Evolutionary conservation across 1,140 invertebrate genomes (phyloP).

Genomic region (Penaeus indicus): DNA sequence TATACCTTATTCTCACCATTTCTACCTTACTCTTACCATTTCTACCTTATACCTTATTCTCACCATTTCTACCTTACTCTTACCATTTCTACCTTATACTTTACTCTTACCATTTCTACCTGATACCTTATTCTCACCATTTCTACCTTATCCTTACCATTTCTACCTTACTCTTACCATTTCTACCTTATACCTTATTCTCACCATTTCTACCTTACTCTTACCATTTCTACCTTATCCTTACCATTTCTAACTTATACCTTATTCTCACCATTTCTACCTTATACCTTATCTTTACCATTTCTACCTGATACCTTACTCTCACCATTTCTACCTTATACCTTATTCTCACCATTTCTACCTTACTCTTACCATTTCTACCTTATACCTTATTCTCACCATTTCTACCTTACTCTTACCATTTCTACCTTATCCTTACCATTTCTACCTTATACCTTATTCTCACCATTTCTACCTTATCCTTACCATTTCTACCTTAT

Average conservation of each 20-base stretch:
- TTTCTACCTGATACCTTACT: background rate
- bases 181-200: background rate
- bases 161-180: no score
- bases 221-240: background rate
- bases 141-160: background rate
- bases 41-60: background rate
- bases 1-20: no score
- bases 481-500: background rate
- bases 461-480: background rate
- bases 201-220: no score
- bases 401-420: background rate
- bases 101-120: background rate
- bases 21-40: no score
- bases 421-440: background rate
- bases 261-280: background rate
- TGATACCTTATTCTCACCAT: background rate
- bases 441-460: background rate
- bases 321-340: background rate
- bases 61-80: no score
- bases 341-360: constrained; percentile 9
- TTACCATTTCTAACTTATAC: background rate
- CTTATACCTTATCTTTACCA: background rate
- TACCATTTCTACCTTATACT: background rate
- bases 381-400: background rate
- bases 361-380: constrained; percentile 5